phyloP scores from a whole-genome alignment of 2,888 invertebrate species.

The Hybos culiciformis region DNA sequence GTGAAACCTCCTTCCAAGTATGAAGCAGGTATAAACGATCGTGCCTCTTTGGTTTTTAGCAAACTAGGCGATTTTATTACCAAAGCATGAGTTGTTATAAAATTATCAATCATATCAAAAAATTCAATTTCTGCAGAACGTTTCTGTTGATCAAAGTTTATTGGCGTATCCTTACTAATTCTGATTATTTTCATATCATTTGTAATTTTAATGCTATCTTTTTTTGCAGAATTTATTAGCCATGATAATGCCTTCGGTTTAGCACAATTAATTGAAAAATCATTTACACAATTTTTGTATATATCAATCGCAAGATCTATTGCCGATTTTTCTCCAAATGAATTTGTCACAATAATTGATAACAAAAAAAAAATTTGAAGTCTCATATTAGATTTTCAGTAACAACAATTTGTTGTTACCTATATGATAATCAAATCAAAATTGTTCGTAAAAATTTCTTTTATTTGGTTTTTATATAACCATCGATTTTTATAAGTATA shows the following conservation, averaged over 20 bases:
- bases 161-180: slow-evolving; percentile 38
- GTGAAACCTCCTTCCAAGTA: slow-evolving; percentile 38
- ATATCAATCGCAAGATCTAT: slow-evolving; percentile 49
- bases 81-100: slow-evolving; percentile 61
- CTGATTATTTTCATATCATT: slow-evolving; percentile 61
- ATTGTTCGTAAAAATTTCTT: too few relatives aligned
- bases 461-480: slow-evolving; percentile 24
- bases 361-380: too few relatives aligned
- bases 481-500: slow-evolving; percentile 36
- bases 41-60: slow-evolving; percentile 34
- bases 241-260: slow-evolving; percentile 65
- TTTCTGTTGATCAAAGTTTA: slow-evolving; percentile 18
- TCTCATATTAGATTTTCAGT: too few relatives aligned
- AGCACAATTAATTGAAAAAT: slow-evolving; percentile 57
- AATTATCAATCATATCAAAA: slow-evolving; percentile 59
- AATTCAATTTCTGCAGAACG: slow-evolving; percentile 25
- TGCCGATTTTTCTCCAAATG: slow-evolving; percentile 36
- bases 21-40: slow-evolving; percentile 27
- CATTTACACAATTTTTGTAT: slow-evolving; percentile 52
- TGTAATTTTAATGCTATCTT: slow-evolving; percentile 59
- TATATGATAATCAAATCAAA: slow-evolving; percentile 28
- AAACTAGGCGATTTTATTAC: slow-evolving; percentile 59
- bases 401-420: slow-evolving; percentile 22
- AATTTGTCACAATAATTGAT: too few relatives aligned
- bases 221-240: slow-evolving; percentile 50